Conservation (phyloP, 2,888 invertebrate genomes). For the Biston betularia region DNA sequence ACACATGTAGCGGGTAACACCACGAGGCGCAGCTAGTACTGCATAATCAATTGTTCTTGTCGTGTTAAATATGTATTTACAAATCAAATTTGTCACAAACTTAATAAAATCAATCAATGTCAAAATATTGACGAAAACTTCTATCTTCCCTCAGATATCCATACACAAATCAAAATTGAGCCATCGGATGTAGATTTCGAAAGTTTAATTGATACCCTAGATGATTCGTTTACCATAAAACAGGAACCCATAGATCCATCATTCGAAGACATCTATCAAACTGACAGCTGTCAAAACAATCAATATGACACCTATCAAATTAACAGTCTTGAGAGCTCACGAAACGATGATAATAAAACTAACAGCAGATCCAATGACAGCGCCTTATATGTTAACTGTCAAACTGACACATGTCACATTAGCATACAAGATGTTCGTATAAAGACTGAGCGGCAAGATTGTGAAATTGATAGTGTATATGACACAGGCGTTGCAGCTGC, state of each 20-base stretch:
- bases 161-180: constrained; percentile 33
- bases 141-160: not conserved
- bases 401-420: not conserved
- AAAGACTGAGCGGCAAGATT: constrained; percentile 11
- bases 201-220: constrained; percentile 23
- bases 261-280: not conserved
- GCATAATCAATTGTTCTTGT: too few relatives aligned
- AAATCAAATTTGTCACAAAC: not conserved
- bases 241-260: constrained; percentile 23
- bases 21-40: too few relatives aligned
- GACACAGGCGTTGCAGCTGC: not conserved
- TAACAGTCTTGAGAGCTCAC: not conserved
- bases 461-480: not conserved
- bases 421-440: constrained; percentile 1
- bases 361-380: too few relatives aligned
- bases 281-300: constrained; percentile 1
- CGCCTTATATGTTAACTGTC: not conserved
- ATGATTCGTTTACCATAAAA: constrained; percentile 19
- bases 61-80: too few relatives aligned
- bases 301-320: not conserved
- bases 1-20: too few relatives aligned
- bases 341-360: not conserved
- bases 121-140: not conserved
- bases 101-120: not conserved
- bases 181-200: constrained; percentile 34